These are phyloP conservation scores for Sebastes minor DNA, from an alignment of 2,797 vertebrate genomes.

Conservation along the genomic window DNA sequence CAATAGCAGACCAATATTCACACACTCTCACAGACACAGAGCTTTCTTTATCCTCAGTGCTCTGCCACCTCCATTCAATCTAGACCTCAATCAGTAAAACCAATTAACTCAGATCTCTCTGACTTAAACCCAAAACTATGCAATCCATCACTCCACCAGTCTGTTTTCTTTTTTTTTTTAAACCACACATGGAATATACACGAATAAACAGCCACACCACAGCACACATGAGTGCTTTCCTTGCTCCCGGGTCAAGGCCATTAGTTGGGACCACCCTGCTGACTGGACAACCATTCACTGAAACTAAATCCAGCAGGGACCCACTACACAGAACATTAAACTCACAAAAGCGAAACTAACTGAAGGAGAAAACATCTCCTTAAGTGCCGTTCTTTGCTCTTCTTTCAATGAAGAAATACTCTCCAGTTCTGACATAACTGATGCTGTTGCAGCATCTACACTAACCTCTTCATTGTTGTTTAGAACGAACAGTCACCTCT, in stretches of 20 bases:
- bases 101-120: slow-evolving; percentile 3
- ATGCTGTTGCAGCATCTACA: too few relatives aligned
- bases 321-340: too few relatives aligned
- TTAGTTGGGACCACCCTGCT: slow-evolving; percentile 27
- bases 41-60: not conserved
- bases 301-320: not conserved
- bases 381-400: too few relatives aligned
- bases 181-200: not conserved
- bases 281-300: not conserved
- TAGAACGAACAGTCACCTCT: too few relatives aligned
- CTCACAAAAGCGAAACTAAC: too few relatives aligned
- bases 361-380: too few relatives aligned
- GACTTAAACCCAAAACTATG: not conserved
- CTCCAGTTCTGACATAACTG: too few relatives aligned
- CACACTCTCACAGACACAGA: not conserved
- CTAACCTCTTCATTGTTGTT: too few relatives aligned
- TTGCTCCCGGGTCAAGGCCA: slow-evolving; percentile 7
- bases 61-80: not conserved
- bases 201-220: not conserved
- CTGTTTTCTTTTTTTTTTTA: not conserved
- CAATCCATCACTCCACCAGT: slow-evolving; percentile 1
- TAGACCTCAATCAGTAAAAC: slow-evolving; percentile 26
- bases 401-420: too few relatives aligned
- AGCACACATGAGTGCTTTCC: not conserved
- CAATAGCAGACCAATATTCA: not conserved